A percentile compares a stretch with the other conserved stretches of the same genome.
Evolutionary conservation across 2,113 vertebrate genomes (phyloP).

Genomic region (Paradoxurus hermaphroditus): DNA sequence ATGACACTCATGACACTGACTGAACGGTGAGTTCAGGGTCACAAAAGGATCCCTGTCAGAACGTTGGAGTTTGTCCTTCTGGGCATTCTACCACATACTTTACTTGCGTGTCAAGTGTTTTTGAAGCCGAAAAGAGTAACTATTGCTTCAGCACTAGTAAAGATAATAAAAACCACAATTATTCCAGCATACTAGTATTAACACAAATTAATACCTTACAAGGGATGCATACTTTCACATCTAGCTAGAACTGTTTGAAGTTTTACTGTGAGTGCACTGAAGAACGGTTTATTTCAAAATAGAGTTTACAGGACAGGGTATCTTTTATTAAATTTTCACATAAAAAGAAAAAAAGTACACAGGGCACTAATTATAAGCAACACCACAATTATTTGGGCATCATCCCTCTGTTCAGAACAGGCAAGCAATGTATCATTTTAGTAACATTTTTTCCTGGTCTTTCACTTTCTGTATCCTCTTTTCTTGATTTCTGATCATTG

Average conservation of each 20-base stretch:
- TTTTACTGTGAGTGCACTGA: slow-evolving; percentile 14
- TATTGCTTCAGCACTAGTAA: neutral
- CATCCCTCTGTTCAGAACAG: neutral
- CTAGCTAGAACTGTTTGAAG: neutral
- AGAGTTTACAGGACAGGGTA: slow-evolving; percentile 48
- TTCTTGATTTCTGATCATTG: slow-evolving; percentile 77
- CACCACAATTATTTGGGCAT: slow-evolving; percentile 31
- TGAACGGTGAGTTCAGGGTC: slow-evolving; percentile 26
- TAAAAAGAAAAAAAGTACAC: slow-evolving; percentile 63
- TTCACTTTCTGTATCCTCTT: slow-evolving; percentile 79
- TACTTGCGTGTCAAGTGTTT: neutral
- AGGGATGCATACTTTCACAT: neutral
- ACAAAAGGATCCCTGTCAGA: neutral
- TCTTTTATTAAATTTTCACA: slow-evolving; percentile 75
- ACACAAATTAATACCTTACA: neutral
- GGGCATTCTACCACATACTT: neutral
- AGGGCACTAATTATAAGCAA: slow-evolving; percentile 50
- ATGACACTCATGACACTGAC: neutral
- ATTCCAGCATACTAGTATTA: neutral
- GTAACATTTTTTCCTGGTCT: slow-evolving; percentile 78
- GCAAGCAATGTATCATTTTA: slow-evolving; percentile 56
- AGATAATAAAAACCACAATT: neutral
- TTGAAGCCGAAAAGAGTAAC: neutral
- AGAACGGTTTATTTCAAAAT: slow-evolving; percentile 45
- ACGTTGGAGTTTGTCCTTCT: neutral